Base-by-base conservation (phyloP, 2,797 vertebrate genomes). In the Spinus olivaceus region DNA sequence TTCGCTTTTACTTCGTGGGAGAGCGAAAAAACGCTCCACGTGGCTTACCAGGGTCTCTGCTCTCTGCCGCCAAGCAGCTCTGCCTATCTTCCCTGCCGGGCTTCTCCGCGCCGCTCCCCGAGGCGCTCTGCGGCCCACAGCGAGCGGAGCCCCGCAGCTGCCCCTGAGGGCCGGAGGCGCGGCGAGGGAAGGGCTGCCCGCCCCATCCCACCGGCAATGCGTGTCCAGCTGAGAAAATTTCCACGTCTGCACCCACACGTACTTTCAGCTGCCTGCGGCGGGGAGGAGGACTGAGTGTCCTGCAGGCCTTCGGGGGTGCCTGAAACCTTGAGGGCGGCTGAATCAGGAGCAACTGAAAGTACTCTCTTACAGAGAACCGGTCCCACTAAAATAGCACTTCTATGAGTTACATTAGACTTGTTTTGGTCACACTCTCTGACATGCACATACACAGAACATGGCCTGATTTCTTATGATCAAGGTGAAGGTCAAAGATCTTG, bases 331-430 rank as follows among this genome's bases (percentile, higher is more conserved):
- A 47, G 33, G 16, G n/a, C 1, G 1, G 39, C n/a, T 59, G 51
- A 44, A 42, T n/a, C 6, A 5, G n/a, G 33, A 59, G 24, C 60
- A 64, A 4, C 28, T 49, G 32, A 14, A 63, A 77, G 56, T 3
- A 16, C 14, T 22, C 24, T 57, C 10, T 16, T 77, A 51, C 13
- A 57, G 39, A 83, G 30, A 65, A 35, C 9, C 30, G 17, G 25
- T 12, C 10, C 10, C 14, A 8, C 50, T 50, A n/a, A 33, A 67
- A 76, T 51, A 42, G 10, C 37, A 1, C 10, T 13, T 8, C 54
- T 16, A 15, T 37, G 50, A 54, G 21, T 21, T 17, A 21, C 0
- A 1, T 23, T 16, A 53, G 47, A 12, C 1, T 0, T 1, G 2
- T 42, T 72, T 56, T 59, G 28, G 25, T 76, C 66, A 33, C 51